Evolutionary conservation across 1,140 invertebrate genomes (phyloP).

Genomic region (Lordiphosa collinella): DNA sequence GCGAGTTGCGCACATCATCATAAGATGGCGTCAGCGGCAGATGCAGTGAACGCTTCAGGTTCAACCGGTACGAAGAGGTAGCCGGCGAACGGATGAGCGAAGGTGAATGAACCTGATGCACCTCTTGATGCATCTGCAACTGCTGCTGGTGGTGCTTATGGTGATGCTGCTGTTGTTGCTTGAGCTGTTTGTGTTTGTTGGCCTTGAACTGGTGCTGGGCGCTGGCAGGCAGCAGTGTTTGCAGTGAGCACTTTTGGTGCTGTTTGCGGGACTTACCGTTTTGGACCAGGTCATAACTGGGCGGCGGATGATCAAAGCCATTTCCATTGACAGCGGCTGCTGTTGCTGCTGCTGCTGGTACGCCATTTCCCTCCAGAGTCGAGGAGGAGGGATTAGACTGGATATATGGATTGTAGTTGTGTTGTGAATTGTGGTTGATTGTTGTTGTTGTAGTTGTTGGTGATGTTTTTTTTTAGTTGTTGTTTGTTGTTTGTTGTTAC

Average conservation of each 20-base stretch:
- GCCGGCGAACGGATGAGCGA: constrained; percentile 65
- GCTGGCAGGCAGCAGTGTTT: constrained; percentile 70
- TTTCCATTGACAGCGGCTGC: constrained; percentile 44
- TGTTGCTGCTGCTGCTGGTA: constrained; percentile 13
- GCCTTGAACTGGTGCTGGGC: constrained; percentile 71
- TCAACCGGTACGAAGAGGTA: constrained; percentile 68
- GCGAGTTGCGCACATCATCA: constrained; percentile 70
- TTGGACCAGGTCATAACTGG: constrained; percentile 79
- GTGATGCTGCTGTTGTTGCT: constrained; percentile 52
- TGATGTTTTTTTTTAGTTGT: constrained; percentile 14
- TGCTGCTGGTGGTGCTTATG: constrained; percentile 35
- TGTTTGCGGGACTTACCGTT: constrained; percentile 78
- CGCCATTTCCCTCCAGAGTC: constrained; percentile 64
- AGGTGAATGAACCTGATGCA: constrained; percentile 39
- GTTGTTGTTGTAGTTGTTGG: constrained; percentile 30
- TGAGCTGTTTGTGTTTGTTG: constrained; percentile 70
- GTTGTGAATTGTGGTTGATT: constrained; percentile 43
- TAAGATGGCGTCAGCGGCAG: constrained; percentile 74
- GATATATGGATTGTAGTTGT: constrained; percentile 26
- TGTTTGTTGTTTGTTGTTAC: constrained; percentile 35
- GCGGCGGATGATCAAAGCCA: constrained; percentile 74
- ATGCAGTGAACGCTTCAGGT: constrained; percentile 71
- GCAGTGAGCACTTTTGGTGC: constrained; percentile 75
- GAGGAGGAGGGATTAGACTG: constrained; percentile 78
- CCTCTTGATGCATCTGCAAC: constrained; percentile 37